Conservation (phyloP, 2,888 invertebrate species). For the Caenorhabditis sp. region DNA sequence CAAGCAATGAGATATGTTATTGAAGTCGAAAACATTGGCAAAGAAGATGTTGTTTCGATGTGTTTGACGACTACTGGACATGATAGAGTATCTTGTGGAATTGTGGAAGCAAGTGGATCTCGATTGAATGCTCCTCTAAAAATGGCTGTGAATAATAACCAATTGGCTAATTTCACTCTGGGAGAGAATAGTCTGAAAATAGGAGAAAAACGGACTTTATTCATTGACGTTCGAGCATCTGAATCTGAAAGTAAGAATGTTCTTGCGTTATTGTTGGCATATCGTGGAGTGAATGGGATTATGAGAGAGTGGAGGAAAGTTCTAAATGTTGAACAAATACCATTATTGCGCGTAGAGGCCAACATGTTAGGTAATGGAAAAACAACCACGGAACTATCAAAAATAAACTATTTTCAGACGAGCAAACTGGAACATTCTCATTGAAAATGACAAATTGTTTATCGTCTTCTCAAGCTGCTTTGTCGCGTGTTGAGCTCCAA, state of each 20-base stretch:
- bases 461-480: conserved; percentile 40
- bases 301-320: conserved; percentile 51
- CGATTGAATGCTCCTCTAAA: conserved; percentile 2
- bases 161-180: conserved; percentile 23
- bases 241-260: not conserved
- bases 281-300: conserved; percentile 43
- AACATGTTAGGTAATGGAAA: conserved; percentile 24
- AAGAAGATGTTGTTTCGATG: conserved; percentile 42
- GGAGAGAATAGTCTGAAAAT: conserved; percentile 2
- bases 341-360: conserved; percentile 23
- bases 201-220: conserved; percentile 30
- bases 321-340: conserved; percentile 25
- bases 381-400: conserved; percentile 4
- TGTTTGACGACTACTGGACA: conserved; percentile 50
- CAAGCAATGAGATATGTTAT: conserved; percentile 44
- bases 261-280: conserved; percentile 44
- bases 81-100: conserved; percentile 39
- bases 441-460: conserved; percentile 46
- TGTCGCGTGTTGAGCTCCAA: conserved; percentile 49
- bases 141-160: conserved; percentile 19
- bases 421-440: conserved; percentile 35
- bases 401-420: conserved; percentile 29
- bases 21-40: conserved; percentile 53
- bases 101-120: not conserved
- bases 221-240: conserved; percentile 38